Evolutionary conservation across 23 tunicate species (phyloP), one percentile per base, ranked within the genome.

Genomic region (Clavelina lepadiformis): DNA sequence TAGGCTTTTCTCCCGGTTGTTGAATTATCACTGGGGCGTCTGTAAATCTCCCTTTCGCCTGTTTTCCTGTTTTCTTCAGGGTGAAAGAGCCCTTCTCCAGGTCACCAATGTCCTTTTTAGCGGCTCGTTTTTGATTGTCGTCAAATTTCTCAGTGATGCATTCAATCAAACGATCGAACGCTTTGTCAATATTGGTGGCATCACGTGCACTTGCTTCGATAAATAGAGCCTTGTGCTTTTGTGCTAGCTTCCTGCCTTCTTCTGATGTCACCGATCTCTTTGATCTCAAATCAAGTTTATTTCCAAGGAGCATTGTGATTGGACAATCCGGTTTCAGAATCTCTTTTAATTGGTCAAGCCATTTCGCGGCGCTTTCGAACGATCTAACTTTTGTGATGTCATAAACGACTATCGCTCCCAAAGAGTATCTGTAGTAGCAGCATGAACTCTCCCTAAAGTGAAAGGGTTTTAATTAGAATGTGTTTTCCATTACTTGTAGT

Each of bases 171-270:
- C 62, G 50, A 21, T 58, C 45, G 46, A 91, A 83, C 34, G 92
- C 92, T 37, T 93, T 78, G n/a, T 51, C 63, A 11, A 91, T 82
- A 53, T 91, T 77, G 53, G 91, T 82, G 20, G 64, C 69, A 35
- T 82, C 91, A 51, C 62, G 34, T 3, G 98, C 98, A 15, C 92
- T 82, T 31, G 86, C 78, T 71, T 91, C 98, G 26, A 91, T 64
- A 55, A 91, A 91, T 15, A 64, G 54, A 25, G 71, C 32, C 5
- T 45, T 46, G 25, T 71, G 34, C 25, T 63, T 38, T 31, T 68
- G 55, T 5, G 95, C 75, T 61, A 65, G 45, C 1, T 53, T 46
- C 45, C 52, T 65, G 22, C 78, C 95, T 23, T 77, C 85, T 22
- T 47, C 65, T 3, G 66, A 53, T 20, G 74, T 41, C 2, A 86